These are phyloP conservation scores for Subacronicta megacephala DNA, from an alignment of 2,888 invertebrate species.

Conservation along the genomic window DNA sequence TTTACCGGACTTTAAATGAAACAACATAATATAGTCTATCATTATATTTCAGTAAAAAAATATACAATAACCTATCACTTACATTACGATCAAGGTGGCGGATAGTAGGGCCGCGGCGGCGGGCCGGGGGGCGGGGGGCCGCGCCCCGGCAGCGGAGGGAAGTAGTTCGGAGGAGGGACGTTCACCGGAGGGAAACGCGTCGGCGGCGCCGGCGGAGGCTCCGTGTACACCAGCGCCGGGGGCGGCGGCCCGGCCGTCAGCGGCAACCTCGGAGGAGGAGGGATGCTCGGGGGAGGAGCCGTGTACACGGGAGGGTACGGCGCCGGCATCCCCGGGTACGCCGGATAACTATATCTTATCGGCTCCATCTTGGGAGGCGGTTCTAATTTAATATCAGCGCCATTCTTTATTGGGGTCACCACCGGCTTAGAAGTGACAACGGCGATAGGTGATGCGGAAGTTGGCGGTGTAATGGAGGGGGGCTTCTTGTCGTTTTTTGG, in stretches of 20 bases:
- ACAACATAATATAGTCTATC: slow-evolving; percentile 62
- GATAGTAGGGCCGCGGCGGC: slow-evolving; percentile 81
- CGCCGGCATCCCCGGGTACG: slow-evolving; percentile 73
- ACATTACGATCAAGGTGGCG: slow-evolving; percentile 76
- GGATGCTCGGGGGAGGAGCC: slow-evolving; percentile 74
- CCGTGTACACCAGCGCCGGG: slow-evolving; percentile 77
- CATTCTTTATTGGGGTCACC: slow-evolving; percentile 82
- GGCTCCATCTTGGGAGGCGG: slow-evolving; percentile 77
- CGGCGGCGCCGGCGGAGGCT: slow-evolving; percentile 78
- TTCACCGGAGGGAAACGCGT: slow-evolving; percentile 74
- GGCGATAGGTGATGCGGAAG: slow-evolving; percentile 85
- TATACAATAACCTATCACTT: slow-evolving; percentile 68
- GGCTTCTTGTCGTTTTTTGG: slow-evolving; percentile 90
- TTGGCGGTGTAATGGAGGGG: slow-evolving; percentile 85
- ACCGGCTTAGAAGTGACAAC: slow-evolving; percentile 64
- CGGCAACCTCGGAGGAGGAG: slow-evolving; percentile 74
- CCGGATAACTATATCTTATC: slow-evolving; percentile 73
- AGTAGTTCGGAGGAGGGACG: slow-evolving; percentile 82
- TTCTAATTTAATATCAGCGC: slow-evolving; percentile 75
- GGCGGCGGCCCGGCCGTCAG: slow-evolving; percentile 60
- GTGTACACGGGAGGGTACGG: slow-evolving; percentile 83
- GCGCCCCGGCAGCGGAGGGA: slow-evolving; percentile 69
- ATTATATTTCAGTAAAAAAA: slow-evolving; percentile 84
- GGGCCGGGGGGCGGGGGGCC: slow-evolving; percentile 72
- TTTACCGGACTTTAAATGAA: slow-evolving; percentile 49